These are phyloP conservation scores for Aleiodes sp. DNA, from an alignment of 1,140 invertebrate genomes.

Conservation along the genomic window DNA sequence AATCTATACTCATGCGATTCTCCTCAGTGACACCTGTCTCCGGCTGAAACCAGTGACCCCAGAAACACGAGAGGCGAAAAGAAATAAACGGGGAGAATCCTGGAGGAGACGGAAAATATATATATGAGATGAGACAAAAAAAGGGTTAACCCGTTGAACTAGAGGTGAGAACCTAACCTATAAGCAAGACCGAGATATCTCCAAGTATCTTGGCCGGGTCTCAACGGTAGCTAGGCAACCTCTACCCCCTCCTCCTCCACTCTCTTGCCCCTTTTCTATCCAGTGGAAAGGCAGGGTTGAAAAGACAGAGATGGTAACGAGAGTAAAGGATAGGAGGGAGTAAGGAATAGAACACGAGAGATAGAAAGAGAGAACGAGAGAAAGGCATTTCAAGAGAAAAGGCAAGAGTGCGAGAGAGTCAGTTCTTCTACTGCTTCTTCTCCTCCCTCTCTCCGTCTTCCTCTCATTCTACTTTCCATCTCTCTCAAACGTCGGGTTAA, in stretches of 20 bases:
- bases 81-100: slow-evolving; percentile 24
- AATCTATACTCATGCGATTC: slow-evolving; percentile 32
- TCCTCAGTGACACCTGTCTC: slow-evolving; percentile 12
- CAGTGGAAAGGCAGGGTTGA: slow-evolving; percentile 12
- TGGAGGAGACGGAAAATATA: too few relatives aligned
- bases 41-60: slow-evolving; percentile 17
- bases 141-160: background rate
- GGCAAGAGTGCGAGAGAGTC: too few relatives aligned
- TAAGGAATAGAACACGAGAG: background rate
- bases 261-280: slow-evolving; percentile 36
- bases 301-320: background rate
- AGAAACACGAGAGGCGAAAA: slow-evolving; percentile 21
- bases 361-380: too few relatives aligned
- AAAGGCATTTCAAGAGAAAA: too few relatives aligned
- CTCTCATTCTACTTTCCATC: slow-evolving; percentile 44
- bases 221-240: slow-evolving; percentile 66
- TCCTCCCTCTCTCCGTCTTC: slow-evolving; percentile 47
- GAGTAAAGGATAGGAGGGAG: background rate
- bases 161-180: slow-evolving; percentile 36
- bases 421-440: background rate
- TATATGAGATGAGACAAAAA: slow-evolving; percentile 41
- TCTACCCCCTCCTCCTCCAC: slow-evolving; percentile 48
- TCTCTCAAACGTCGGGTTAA: slow-evolving; percentile 21
- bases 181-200: slow-evolving; percentile 55
- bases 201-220: slow-evolving; percentile 67